Percentiles rank a stretch among this genome's conserved stretches.
phyloP scores from a whole-genome alignment of 2,797 vertebrate genomes.

The Enteromius paludinosus region DNA sequence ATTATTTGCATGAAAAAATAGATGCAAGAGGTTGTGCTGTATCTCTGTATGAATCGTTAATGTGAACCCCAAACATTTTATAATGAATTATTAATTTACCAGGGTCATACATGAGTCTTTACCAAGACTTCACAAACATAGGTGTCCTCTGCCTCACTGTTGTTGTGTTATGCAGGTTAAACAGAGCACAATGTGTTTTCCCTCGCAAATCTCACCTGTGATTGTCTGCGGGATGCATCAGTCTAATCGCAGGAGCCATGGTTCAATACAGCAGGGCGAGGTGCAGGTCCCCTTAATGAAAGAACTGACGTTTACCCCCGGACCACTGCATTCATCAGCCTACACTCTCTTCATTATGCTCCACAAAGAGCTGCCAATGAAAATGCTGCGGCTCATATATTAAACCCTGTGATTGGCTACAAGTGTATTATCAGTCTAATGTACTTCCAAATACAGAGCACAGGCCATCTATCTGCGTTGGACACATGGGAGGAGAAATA shows the following conservation, averaged over 20 bases:
- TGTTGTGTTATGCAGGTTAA: background rate
- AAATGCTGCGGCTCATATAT: slow-evolving; percentile 83
- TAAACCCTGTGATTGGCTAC: slow-evolving; percentile 79
- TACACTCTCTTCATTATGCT: slow-evolving; percentile 82
- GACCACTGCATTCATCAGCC: slow-evolving; percentile 85
- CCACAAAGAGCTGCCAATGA: slow-evolving; percentile 85
- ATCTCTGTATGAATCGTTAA: background rate
- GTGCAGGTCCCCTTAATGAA: slow-evolving; percentile 90
- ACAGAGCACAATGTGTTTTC: slow-evolving; percentile 20
- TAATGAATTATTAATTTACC: background rate
- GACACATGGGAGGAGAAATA: slow-evolving; percentile 23
- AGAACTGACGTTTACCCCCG: slow-evolving; percentile 86
- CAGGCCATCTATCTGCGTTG: slow-evolving; percentile 47
- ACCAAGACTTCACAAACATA: background rate
- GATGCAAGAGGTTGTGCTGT: background rate
- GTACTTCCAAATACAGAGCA: slow-evolving; percentile 51
- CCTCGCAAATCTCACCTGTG: slow-evolving; percentile 76
- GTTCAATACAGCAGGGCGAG: slow-evolving; percentile 84
- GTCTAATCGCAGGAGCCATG: slow-evolving; percentile 83
- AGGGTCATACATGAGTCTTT: background rate
- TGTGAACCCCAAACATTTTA: background rate
- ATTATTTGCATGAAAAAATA: background rate
- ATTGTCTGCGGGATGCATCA: slow-evolving; percentile 86
- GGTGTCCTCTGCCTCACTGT: background rate
- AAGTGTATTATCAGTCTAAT: slow-evolving; percentile 69